Evolutionary conservation across 1,140 invertebrate species (phyloP).

Genomic region (Platorchestia sp.): DNA sequence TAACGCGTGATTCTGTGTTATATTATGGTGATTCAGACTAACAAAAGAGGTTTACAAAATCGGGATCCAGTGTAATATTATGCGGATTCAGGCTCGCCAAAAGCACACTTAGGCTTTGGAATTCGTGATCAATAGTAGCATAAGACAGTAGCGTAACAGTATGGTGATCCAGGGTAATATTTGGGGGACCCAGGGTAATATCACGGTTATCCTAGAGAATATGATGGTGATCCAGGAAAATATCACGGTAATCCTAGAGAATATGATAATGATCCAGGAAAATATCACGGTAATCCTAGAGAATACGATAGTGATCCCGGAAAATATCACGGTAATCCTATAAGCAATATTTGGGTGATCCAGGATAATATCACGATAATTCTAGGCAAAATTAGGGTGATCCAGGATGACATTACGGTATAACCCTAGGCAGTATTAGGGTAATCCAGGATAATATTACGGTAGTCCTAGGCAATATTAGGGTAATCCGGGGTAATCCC

Average conservation of each 20-base stretch:
- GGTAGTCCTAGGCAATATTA: not conserved
- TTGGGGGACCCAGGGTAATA: not conserved
- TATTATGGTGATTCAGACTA: no score
- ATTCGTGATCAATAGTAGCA: no score
- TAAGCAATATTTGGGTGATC: not conserved
- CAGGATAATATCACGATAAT: not conserved
- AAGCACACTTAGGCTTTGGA: no score
- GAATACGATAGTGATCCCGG: no score
- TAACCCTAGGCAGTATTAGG: not conserved
- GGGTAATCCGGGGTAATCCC: not conserved
- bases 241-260: not conserved
- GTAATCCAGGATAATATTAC: not conserved
- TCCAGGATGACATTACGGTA: not conserved
- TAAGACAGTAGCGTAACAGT: no score
- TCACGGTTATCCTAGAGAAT: not conserved
- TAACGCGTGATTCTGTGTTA: no score
- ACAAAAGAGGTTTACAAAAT: no score
- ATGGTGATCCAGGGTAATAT: no score
- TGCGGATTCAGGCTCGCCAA: no score
- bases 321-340: no score
- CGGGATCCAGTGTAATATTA: no score
- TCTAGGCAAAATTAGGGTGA: not conserved
- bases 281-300: not conserved
- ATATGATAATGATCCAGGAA: not conserved
- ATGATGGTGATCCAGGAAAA: not conserved